phyloP scores from a whole-genome alignment of 2,113 vertebrate species.

The Gallinago jamesoni region DNA sequence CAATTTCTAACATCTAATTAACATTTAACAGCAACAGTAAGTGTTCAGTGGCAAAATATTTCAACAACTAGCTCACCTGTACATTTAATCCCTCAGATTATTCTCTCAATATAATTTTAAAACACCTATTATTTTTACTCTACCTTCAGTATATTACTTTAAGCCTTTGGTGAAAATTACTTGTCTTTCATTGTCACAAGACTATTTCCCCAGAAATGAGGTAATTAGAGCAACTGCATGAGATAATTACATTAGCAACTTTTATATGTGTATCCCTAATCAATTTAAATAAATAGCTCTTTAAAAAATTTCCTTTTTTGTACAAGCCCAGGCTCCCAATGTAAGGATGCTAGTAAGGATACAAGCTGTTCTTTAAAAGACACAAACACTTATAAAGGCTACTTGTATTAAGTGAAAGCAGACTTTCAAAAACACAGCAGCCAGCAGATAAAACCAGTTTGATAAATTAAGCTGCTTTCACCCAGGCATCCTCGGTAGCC shows the following conservation, averaged over 20 bases:
- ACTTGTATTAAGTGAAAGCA: neutral
- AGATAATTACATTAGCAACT: neutral
- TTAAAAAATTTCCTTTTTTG: fast-evolving
- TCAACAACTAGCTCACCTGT: neutral
- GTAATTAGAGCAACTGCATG: neutral
- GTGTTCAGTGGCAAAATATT: neutral
- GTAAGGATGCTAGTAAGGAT: neutral
- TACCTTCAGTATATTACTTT: neutral
- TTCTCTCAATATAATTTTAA: neutral
- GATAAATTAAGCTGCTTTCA: neutral
- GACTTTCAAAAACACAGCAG: neutral
- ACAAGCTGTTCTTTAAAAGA: neutral
- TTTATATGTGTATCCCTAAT: too few species aligned
- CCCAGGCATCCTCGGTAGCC: neutral
- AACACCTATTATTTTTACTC: neutral
- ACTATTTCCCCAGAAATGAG: neutral
- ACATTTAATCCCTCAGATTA: neutral
- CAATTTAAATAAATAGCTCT: fast-evolving
- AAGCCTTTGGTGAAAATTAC: fast-evolving
- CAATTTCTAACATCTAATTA: neutral
- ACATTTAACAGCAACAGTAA: neutral
- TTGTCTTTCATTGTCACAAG: neutral
- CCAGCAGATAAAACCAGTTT: neutral
- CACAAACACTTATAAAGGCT: neutral
- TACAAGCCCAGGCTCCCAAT: neutral